phyloP scores from a whole-genome alignment of 2,113 vertebrate species.

The Morone chrysops region DNA sequence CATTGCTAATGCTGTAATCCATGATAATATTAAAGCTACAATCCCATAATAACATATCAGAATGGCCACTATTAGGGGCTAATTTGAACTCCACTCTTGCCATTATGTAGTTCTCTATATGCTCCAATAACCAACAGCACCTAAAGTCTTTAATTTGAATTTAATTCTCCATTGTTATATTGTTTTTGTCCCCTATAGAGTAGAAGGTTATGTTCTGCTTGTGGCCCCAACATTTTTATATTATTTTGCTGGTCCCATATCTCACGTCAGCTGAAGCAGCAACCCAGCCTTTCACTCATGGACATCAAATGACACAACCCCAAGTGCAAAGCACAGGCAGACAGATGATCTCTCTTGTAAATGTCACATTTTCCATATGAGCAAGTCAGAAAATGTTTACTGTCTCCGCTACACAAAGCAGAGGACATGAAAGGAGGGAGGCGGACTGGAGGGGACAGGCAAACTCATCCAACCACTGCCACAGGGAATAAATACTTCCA shows the following conservation, averaged over 20 bases:
- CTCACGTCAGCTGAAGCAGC: neutral
- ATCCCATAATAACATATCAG: too few species aligned
- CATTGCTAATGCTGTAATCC: too few species aligned
- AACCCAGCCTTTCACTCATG: conserved; percentile 23
- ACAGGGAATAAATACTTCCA: conserved; percentile 46
- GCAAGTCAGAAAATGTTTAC: conserved; percentile 34
- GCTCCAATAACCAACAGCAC: too few species aligned
- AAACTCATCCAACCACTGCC: conserved; percentile 26
- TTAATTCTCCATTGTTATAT: too few species aligned
- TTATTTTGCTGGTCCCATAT: too few species aligned
- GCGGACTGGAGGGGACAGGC: neutral
- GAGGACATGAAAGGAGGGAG: neutral
- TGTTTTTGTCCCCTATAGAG: too few species aligned
- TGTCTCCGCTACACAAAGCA: conserved; percentile 22
- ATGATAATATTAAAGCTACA: too few species aligned
- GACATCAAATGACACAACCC: conserved; percentile 28
- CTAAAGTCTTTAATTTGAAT: too few species aligned
- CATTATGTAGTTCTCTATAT: too few species aligned
- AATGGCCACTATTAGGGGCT: too few species aligned
- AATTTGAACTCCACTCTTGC: too few species aligned
- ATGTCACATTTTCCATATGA: conserved; percentile 63
- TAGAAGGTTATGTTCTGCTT: neutral
- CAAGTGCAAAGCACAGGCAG: neutral
- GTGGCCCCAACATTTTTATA: neutral
- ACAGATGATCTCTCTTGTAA: conserved; percentile 46